Base-by-base conservation (phyloP, 2,888 invertebrate species). In the Caenorhabditis virilis region DNA sequence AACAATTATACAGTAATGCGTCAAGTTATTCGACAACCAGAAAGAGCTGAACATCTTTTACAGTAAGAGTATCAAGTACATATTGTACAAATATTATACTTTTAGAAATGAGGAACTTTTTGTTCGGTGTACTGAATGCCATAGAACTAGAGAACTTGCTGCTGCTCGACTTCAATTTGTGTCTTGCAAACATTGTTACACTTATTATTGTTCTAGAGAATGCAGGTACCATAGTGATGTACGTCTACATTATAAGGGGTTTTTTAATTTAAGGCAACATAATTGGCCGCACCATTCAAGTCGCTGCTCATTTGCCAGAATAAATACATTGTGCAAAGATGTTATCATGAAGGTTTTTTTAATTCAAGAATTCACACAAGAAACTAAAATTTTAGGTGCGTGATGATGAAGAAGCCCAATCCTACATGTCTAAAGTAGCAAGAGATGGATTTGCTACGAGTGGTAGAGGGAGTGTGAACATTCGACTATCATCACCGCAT, bases 141-240 rank as follows among this genome's bases (percentile, higher is more conserved):
- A 79, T 23, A 68, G 76, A 33, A 78, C 77, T 7, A 69, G 79
- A 7, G 75, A 78, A 38, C 56, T 90, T 56, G 87, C 88, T 60
- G 90, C 91, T 76, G 94, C 94, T 63, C 89, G 91, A 74, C 88
- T 70, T 9, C 64, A 88, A 78, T 95, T 90, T 87, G 93, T 94
- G 85, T 91, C 91, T 77, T 93, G 93, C 85, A 93, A 93, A 86
- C 94, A 95, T 85, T 95, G 95, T 86, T 90, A 91, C 75, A 92
- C 93, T 82, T 89, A 91, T 82, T 95, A 95, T 86, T 95, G 95
- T 86, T 91, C 92, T 64, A 30, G 69, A 26, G 61, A 73, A 15
- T 73, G 72, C 62, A 60, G 74, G 74, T 74, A 51, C n/a, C n/a
- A n/a, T 15, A 2, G 9, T n/a, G 22, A 46, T 9, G 22, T 15